These are phyloP conservation scores for Cotesia typhae DNA, from an alignment of 1,140 invertebrate species.

Conservation along the genomic window DNA sequence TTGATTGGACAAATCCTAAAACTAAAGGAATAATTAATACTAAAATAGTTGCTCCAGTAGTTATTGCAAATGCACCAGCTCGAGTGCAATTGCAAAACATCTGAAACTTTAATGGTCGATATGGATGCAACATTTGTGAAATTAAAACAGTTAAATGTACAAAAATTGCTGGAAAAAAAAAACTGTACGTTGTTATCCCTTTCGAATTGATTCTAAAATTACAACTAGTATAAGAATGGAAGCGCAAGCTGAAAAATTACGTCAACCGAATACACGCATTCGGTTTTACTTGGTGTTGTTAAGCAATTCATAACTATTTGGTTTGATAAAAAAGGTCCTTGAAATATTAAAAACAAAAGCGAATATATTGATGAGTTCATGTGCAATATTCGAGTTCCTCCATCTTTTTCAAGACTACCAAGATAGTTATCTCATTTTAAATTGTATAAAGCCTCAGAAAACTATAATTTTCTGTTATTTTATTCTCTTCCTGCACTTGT, in stretches of 20 bases:
- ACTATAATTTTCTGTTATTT: too few species aligned
- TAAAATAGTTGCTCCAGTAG: conserved; percentile 41
- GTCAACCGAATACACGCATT: conserved; percentile 43
- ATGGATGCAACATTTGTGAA: conserved; percentile 45
- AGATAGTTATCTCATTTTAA: conserved; percentile 21
- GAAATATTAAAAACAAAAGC: too few species aligned
- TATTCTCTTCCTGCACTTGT: too few species aligned
- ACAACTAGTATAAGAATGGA: conserved; percentile 28
- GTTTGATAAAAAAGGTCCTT: conserved; percentile 23
- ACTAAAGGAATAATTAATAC: conserved; percentile 25
- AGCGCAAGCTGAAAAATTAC: conserved; percentile 23
- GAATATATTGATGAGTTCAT: too few species aligned
- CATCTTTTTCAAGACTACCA: too few species aligned
- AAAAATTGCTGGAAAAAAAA: conserved; percentile 22
- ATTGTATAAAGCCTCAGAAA: background rate
- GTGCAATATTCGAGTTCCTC: too few species aligned
- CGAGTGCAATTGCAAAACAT: conserved; percentile 42
- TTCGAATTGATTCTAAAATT: conserved; percentile 13
- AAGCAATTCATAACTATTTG: conserved; percentile 30
- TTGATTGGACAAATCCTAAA: conserved; percentile 33
- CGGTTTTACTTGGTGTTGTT: conserved; percentile 1
- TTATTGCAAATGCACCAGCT: conserved; percentile 42
- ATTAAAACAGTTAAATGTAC: conserved; percentile 32
- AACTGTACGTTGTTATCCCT: background rate
- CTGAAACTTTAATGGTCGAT: conserved; percentile 26